Base-by-base conservation (phyloP, 1,140 invertebrate species). In the Nasonia longicornis region DNA sequence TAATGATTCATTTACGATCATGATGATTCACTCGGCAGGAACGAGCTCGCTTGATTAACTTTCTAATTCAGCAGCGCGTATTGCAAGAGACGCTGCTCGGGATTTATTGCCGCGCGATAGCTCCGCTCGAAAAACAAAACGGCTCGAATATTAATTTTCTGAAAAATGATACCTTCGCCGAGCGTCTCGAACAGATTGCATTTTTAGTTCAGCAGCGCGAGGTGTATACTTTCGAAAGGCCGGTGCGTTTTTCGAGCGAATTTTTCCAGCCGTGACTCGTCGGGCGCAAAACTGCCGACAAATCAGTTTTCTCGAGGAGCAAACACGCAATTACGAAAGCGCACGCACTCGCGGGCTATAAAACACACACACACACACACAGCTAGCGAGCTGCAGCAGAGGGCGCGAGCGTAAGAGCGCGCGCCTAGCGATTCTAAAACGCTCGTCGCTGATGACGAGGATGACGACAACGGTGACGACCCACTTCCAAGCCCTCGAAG, bases 1-100 rank as follows among this genome's bases (percentile, higher is more conserved):
- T 22, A 16, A 69, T 77, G 42, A 77, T 69, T 77, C 64, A 77
- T 26, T 66, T 69, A 26, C 14, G 38, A 70, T 69, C 64, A 38
- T 77, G 38, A 69, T 77, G 66, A 77, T 77, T 69, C 64, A 48
- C 22, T 77, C 63, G 16, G 35, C 48, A 3, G n/a, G 29, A 66
- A 16, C 26, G 29, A 66, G 12, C 63, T 45, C 6, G 16, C 2
- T 42, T 67, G 16, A 66, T 76, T 38, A 66, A 63, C 74, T 76
- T 76, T 76, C 52, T 38, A 76, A 66, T 35, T 76, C 26, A 74
- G 16, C 16, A 1, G 3, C 45, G 45, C 10, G 16, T 58, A 58
- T 58, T 58, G 52, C 52, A n/a, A 58, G 52, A 58, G 16, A 52
- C 16, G 48, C 12, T 16, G 48, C 12, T 52, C 48, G 48, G 16